Evolutionary conservation across 2,113 vertebrate genomes (phyloP), one percentile per base, ranked within the genome.

Genomic region (Melanotaenia duboulayi): DNA sequence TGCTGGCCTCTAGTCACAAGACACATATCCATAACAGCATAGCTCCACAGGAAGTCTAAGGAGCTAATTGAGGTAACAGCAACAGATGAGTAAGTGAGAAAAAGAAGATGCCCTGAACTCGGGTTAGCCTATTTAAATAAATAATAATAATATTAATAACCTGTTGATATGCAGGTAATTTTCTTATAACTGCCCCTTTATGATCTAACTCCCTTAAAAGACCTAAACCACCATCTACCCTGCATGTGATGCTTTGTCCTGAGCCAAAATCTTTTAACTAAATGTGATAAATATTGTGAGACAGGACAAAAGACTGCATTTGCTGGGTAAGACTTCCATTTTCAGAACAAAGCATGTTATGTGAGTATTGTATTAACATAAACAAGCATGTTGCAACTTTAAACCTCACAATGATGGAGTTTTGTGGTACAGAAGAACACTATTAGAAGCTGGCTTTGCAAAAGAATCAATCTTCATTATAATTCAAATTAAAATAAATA

Each of bases 301-400:
- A 58, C 42, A 1, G 24, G 17, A 22, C 6, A 32, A 67, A 67
- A 44, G 12, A 16, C 23, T 56, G 19, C 24, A 67, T 55, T 67
- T 46, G 2, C 23, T 28, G 39, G 23, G 23, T 17, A 50, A n/a
- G 44, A 17, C 55, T 80, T 80, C 42, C 7, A 39, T 20, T 65
- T 22, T 22, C 2, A 1, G 35, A 62, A 19, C 7, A 25, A 44
- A 20, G 56, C 8, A 1, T 37, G 12, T 40, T 40, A 11, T 8
- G 39, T 40, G 5, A 37, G 35, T 37, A 37, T 37, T 37, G n/a
- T 4, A 28, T 28, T 28, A 6, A 28, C 28, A 3, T 28, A 28
- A 28, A 28, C 28, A 28, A 4, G 28, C 28, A 28, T 28, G 28
- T 28, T 40, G 10, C 3, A 40, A 40, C 12, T 12, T 40, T 11